These are phyloP conservation scores for Drosophila varians DNA, from an alignment of 1,140 invertebrate species.

Conservation along the genomic window DNA sequence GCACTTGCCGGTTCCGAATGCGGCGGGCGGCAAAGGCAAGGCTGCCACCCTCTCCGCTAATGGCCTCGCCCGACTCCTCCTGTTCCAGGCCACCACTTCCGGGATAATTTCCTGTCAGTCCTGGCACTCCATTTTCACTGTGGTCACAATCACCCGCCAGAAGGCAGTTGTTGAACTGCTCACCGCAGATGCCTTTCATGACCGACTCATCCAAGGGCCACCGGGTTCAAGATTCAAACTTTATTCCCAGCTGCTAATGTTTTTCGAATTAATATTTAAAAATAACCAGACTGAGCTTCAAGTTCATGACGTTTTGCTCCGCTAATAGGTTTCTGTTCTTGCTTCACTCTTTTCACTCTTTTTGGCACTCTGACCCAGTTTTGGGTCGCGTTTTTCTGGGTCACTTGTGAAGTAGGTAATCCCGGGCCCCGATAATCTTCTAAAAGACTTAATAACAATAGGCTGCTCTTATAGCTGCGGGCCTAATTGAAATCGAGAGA, in stretches of 20 bases:
- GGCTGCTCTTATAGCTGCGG: slow-evolving; percentile 23
- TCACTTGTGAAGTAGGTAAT: slow-evolving; percentile 33
- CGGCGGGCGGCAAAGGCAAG: slow-evolving; percentile 21
- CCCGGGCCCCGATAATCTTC: slow-evolving; percentile 14
- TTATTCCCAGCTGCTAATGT: slow-evolving; percentile 23
- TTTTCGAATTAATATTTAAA: not conserved
- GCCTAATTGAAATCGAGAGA: slow-evolving; percentile 41
- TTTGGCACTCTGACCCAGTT: slow-evolving; percentile 62
- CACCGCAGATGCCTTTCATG: slow-evolving; percentile 76
- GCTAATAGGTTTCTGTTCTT: slow-evolving; percentile 6
- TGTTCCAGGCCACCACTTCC: not conserved
- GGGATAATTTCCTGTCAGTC: not conserved
- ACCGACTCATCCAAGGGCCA: slow-evolving; percentile 5
- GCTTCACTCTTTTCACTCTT: not conserved
- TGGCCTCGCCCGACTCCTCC: slow-evolving; percentile 3
- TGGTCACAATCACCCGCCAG: slow-evolving; percentile 50
- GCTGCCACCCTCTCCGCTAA: slow-evolving; percentile 3
- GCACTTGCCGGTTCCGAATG: slow-evolving; percentile 49
- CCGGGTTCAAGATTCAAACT: slow-evolving; percentile 13
- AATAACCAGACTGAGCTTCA: not conserved
- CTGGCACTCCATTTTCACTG: slow-evolving; percentile 18
- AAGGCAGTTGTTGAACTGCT: slow-evolving; percentile 73
- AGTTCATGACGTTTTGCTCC: slow-evolving; percentile 54
- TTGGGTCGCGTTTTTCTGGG: slow-evolving; percentile 47
- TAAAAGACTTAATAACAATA: slow-evolving; percentile 21